Evolutionary conservation across 2,888 invertebrate genomes (phyloP).

Genomic region (Metalampra italica): DNA sequence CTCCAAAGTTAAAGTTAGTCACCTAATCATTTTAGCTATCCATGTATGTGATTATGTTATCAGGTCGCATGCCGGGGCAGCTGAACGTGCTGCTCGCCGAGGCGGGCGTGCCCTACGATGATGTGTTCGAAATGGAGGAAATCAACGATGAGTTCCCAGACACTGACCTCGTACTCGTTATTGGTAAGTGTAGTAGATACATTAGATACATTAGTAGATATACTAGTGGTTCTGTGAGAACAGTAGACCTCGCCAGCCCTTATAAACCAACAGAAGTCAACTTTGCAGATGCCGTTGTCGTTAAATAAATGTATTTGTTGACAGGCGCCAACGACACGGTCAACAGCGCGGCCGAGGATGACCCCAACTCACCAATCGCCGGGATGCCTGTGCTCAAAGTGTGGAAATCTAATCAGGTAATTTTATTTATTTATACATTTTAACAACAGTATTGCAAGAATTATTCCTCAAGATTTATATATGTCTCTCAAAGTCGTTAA

Average conservation of each 20-base stretch:
- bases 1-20: too few species aligned
- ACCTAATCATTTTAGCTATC: too few species aligned
- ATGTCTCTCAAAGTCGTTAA: too few species aligned
- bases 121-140: conserved; percentile 95
- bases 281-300: not conserved
- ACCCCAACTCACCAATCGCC: conserved; percentile 93
- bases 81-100: conserved; percentile 94
- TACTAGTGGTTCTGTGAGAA: not conserved
- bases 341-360: conserved; percentile 93
- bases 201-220: too few species aligned
- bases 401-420: conserved; percentile 91
- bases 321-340: conserved; percentile 92
- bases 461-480: too few species aligned
- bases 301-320: conserved; percentile 3
- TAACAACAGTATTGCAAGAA: too few species aligned
- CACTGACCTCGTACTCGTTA: conserved; percentile 91
- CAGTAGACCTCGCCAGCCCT: not conserved
- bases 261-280: too few species aligned
- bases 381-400: conserved; percentile 95
- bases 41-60: too few species aligned
- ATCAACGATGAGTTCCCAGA: conserved; percentile 92
- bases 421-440: too few species aligned
- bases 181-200: conserved; percentile 63
- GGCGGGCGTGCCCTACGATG: conserved; percentile 95
- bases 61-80: conserved; percentile 95